A percentile compares a stretch with the other conserved stretches of the same genome.
Evolutionary conservation across 2,797 vertebrate species (phyloP).

Genomic region (Pseudochaenichthys georgianus): DNA sequence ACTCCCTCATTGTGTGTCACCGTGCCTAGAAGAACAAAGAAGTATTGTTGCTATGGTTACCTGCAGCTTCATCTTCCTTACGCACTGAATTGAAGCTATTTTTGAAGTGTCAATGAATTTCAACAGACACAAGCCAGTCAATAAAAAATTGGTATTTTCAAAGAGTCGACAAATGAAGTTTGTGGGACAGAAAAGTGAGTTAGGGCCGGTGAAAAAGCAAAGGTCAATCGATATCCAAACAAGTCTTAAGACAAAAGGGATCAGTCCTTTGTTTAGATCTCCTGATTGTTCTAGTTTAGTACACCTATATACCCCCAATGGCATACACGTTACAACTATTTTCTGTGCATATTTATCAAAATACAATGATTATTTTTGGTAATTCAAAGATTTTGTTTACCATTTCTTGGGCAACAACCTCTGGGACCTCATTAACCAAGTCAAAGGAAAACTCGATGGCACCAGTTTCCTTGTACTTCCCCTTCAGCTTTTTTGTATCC

Average conservation of each 20-base stretch:
- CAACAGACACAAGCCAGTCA: conserved; percentile 4
- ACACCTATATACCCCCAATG: background rate
- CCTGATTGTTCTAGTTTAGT: too few species aligned
- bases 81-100: conserved; percentile 1
- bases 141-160: conserved; percentile 2
- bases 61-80: conserved; percentile 1
- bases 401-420: conserved; percentile 99
- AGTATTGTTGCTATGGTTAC: conserved; percentile 34
- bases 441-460: conserved; percentile 98
- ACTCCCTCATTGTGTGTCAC: background rate
- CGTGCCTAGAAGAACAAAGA: background rate
- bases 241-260: conserved; percentile 3
- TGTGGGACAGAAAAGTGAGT: background rate
- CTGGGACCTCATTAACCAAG: conserved; percentile 93
- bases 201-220: background rate
- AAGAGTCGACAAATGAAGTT: background rate
- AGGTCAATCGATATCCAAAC: conserved; percentile 16
- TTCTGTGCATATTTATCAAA: background rate
- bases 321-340: background rate
- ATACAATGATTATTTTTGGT: background rate
- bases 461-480: conserved; percentile 98
- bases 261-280: background rate
- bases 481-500: conserved; percentile 97
- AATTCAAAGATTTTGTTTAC: conserved; percentile 72
- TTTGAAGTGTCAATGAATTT: conserved; percentile 20